A percentile compares a stretch with the other conserved stretches of the same genome.
Evolutionary conservation across 2,888 invertebrate genomes (phyloP).

Genomic region (Chrysomela aeneicollis): DNA sequence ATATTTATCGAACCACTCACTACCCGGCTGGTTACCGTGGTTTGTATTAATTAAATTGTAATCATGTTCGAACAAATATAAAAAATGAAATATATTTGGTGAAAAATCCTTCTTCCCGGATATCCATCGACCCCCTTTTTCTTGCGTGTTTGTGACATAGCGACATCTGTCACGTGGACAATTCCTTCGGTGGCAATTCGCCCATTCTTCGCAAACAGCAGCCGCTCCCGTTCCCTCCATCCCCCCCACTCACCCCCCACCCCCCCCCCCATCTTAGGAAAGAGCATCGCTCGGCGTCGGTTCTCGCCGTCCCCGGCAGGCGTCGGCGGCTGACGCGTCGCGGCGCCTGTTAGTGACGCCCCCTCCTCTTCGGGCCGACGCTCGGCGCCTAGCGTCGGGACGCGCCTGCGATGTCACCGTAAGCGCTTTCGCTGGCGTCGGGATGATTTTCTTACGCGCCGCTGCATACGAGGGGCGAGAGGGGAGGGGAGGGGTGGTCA

Average conservation of each 20-base stretch:
- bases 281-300: constrained; percentile 42
- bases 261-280: background rate
- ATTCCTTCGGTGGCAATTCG: no score
- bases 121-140: no score
- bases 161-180: no score
- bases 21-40: no score
- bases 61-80: no score
- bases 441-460: constrained; percentile 30
- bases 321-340: constrained; percentile 61
- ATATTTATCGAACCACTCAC: no score
- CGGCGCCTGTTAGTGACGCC: constrained; percentile 60
- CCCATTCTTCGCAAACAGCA: no score
- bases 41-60: no score
- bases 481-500: no score
- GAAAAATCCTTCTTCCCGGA: no score
- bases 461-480: constrained; percentile 5
- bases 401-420: constrained; percentile 46
- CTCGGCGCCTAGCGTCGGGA: constrained; percentile 44
- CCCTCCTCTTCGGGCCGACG: constrained; percentile 47
- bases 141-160: no score
- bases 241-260: background rate
- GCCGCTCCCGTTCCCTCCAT: background rate
- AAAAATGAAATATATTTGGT: no score
- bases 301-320: constrained; percentile 62
- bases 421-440: constrained; percentile 25